A percentile compares a stretch with the other conserved stretches of the same genome.
Evolutionary conservation across 2,888 invertebrate genomes (phyloP).

Genomic region (Polylopha cassiicola): DNA sequence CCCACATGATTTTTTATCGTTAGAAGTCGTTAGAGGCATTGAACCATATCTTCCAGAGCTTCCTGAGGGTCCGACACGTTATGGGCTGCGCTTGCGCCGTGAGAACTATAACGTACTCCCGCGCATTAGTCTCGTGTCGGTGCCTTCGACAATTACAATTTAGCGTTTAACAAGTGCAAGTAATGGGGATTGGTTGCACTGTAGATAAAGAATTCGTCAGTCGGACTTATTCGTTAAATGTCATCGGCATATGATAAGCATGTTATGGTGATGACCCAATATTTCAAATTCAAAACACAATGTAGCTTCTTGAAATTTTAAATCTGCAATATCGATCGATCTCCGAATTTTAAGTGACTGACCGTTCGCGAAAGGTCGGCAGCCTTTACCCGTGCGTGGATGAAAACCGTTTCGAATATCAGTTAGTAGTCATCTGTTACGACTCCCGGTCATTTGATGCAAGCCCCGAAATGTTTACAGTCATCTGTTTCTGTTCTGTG

Average conservation of each 20-base stretch:
- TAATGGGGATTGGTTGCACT: constrained; percentile 15
- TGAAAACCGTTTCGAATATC: constrained; percentile 41
- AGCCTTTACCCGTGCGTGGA: constrained; percentile 13
- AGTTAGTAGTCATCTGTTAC: too few relatives aligned
- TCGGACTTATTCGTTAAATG: too few relatives aligned
- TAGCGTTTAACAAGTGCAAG: constrained; percentile 56
- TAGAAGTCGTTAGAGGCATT: constrained; percentile 48
- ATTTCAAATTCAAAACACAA: too few relatives aligned
- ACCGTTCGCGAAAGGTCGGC: constrained; percentile 16
- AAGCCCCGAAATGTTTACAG: not conserved
- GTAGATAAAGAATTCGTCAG: not conserved
- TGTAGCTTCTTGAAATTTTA: constrained; percentile 15
- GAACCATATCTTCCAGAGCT: constrained; percentile 66
- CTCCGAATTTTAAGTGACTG: constrained; percentile 12
- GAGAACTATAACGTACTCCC: constrained; percentile 59
- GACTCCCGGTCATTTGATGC: constrained; percentile 40
- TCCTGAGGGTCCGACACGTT: constrained; percentile 44
- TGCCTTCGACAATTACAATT: constrained; percentile 52
- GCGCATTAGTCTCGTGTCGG: constrained; percentile 55
- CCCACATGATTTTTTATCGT: constrained; percentile 16
- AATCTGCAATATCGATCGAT: constrained; percentile 15
- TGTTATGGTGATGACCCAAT: too few relatives aligned
- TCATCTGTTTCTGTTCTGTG: too few relatives aligned
- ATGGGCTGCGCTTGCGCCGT: constrained; percentile 42
- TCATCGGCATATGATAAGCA: too few relatives aligned